Percentiles rank a stretch among this genome's conserved stretches.
Conservation (phyloP, 2,888 invertebrate genomes). For the Sarcophaga subvicina region DNA sequence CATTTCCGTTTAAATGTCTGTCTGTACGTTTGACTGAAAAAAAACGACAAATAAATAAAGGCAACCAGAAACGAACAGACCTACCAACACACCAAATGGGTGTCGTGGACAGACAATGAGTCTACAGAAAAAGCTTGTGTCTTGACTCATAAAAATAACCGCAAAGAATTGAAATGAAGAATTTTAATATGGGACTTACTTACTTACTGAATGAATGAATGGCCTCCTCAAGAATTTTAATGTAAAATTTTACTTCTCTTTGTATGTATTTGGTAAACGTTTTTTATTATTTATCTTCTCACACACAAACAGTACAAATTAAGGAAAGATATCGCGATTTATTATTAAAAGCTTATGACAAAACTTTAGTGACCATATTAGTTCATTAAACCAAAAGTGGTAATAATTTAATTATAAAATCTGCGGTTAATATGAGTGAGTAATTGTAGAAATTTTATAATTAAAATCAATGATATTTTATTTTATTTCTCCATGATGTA, state of each 20-base stretch:
- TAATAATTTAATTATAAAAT: not conserved
- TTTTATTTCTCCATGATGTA: too few relatives aligned
- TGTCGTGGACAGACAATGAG: not conserved
- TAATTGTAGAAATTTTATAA: not conserved
- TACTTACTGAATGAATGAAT: not conserved
- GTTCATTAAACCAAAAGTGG: not conserved
- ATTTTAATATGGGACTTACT: not conserved
- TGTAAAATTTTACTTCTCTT: too few relatives aligned
- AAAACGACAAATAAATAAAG: slow-evolving; percentile 29
- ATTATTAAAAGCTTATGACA: not conserved
- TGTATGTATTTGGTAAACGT: too few relatives aligned
- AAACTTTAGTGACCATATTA: not conserved
- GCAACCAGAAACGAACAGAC: slow-evolving; percentile 1
- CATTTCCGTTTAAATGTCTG: slow-evolving; percentile 53
- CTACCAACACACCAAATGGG: not conserved
- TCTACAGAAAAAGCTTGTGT: not conserved
- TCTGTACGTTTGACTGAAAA: slow-evolving; percentile 1
- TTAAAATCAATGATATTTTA: too few relatives aligned
- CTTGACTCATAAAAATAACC: slow-evolving; percentile 18
- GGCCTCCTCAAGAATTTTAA: too few relatives aligned
- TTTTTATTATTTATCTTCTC: too few relatives aligned
- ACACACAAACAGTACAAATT: too few relatives aligned
- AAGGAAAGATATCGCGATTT: not conserved
- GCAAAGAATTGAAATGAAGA: not conserved
- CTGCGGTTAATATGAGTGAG: not conserved